Evolutionary conservation across 1,140 invertebrate species (phyloP).

Genomic region (Drosophila tropicalis): DNA sequence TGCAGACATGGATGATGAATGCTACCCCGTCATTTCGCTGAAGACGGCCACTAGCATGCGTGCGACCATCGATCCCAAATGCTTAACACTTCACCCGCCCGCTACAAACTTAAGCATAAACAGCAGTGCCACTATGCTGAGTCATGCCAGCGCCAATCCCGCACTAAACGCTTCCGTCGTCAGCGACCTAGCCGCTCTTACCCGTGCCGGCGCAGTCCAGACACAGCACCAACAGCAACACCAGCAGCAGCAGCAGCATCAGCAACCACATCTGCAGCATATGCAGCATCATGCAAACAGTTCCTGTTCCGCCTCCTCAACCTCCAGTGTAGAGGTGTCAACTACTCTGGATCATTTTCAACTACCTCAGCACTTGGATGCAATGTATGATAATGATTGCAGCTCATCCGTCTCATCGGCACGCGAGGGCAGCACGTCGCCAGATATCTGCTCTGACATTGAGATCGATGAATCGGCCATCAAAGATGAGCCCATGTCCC

Average conservation of each 20-base stretch:
- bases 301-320: slow-evolving; percentile 9
- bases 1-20: slow-evolving; percentile 93
- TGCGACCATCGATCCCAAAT: slow-evolving; percentile 77
- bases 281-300: not conserved
- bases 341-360: slow-evolving; percentile 58
- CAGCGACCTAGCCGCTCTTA: slow-evolving; percentile 17
- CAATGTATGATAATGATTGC: slow-evolving; percentile 72
- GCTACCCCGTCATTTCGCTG: slow-evolving; percentile 89
- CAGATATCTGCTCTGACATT: slow-evolving; percentile 78
- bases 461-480: slow-evolving; percentile 85
- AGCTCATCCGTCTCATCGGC: slow-evolving; percentile 66
- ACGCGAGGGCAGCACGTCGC: slow-evolving; percentile 75
- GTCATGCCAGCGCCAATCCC: slow-evolving; percentile 53
- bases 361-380: slow-evolving; percentile 68
- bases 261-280: slow-evolving; percentile 22
- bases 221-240: slow-evolving; percentile 36
- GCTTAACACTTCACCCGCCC: slow-evolving; percentile 68
- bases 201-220: slow-evolving; percentile 33
- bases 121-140: slow-evolving; percentile 42
- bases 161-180: slow-evolving; percentile 53
- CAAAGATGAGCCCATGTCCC: slow-evolving; percentile 89
- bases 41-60: slow-evolving; percentile 84
- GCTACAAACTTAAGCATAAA: slow-evolving; percentile 43
- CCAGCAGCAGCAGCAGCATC: slow-evolving; percentile 35
- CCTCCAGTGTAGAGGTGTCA: slow-evolving; percentile 27